phyloP scores from a whole-genome alignment of 2,797 vertebrate genomes.

The Austrolebias charrua region DNA sequence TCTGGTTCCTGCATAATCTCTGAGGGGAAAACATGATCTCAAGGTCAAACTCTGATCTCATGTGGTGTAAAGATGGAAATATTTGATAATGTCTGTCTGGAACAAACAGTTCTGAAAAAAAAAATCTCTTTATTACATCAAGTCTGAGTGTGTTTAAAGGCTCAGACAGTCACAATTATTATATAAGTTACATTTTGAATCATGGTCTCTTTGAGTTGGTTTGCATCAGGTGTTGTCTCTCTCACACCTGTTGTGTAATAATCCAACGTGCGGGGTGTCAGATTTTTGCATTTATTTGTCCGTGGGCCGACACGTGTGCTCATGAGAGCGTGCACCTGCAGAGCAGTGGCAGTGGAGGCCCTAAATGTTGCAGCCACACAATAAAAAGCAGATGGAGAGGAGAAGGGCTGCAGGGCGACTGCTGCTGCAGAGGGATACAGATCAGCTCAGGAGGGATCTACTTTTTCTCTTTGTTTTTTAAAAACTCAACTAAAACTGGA shows the following conservation, averaged over 20 bases:
- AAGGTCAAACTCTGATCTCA: constrained; percentile 10
- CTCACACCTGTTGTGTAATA: constrained; percentile 39
- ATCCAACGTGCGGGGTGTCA: not conserved
- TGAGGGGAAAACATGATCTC: not conserved
- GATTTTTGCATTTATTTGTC: not conserved
- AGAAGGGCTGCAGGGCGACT: not conserved
- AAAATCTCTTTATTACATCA: constrained; percentile 40
- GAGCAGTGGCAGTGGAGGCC: not conserved
- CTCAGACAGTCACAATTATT: constrained; percentile 55
- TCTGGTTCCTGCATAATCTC: constrained; percentile 5
- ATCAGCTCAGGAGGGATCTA: not conserved
- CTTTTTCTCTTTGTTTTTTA: not conserved
- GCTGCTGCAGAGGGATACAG: too few species aligned
- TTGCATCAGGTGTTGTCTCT: constrained; percentile 5
- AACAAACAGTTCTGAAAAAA: constrained; percentile 26
- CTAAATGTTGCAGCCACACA: constrained; percentile 24
- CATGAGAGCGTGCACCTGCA: constrained; percentile 9
- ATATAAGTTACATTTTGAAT: constrained; percentile 59
- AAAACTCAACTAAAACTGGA: too few species aligned
- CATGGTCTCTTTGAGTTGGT: constrained; percentile 13
- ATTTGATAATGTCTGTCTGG: constrained; percentile 5
- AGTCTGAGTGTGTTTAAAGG: constrained; percentile 36
- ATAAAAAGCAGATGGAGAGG: constrained; percentile 10
- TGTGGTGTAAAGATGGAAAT: not conserved
- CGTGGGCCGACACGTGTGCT: not conserved